Base-by-base conservation (phyloP, 1,140 invertebrate genomes). In the Bathynomus jamesi region DNA sequence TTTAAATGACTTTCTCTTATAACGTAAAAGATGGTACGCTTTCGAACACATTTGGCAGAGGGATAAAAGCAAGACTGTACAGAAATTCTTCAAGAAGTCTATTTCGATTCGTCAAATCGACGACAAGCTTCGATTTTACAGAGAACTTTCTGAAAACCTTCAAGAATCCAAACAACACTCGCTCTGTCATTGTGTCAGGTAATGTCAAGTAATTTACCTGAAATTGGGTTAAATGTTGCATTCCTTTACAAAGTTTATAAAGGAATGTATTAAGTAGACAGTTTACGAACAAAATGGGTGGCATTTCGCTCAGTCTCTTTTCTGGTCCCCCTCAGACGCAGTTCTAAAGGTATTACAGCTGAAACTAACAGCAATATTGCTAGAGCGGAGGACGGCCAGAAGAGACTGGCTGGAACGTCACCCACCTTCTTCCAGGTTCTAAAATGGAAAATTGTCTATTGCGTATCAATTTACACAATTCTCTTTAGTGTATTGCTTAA, bases 71-170 rank as follows among this genome's bases (percentile, higher is more conserved):
- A 53, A 30, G 7, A 74, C 72, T 31, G 72, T 74, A n/a, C 28
- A 28, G 2, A 66, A 61, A 25, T 74, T 74, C 64, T 74, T 67
- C 64, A 60, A 27, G n/a, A 61, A 68, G 13, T 60, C 65, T 3
- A 65, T 68, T 4, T 74, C 72, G 0, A 68, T 74, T 4, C 69
- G 70, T 29, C 67, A 74, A 25, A 70, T 70, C 27, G 72, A 74
- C n/a, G 72, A 74, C 53, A 74, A 74, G 28, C 64, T 74, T 4
- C 66, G 72, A 28, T 74, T 70, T 65, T 74, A 74, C 53, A 74
- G 65, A 17, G 67, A 74, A 24, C 53, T 74, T 5, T 63, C 72
- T 11, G 27, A 63, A 10, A 68, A 74, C 10, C 68, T 74, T n/a
- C 66, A 67, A 4, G 67, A 74, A 31, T 63, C 72, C 4, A 27